phyloP scores from a whole-genome alignment of 2,113 vertebrate species.

The Syngnathus scovelli region DNA sequence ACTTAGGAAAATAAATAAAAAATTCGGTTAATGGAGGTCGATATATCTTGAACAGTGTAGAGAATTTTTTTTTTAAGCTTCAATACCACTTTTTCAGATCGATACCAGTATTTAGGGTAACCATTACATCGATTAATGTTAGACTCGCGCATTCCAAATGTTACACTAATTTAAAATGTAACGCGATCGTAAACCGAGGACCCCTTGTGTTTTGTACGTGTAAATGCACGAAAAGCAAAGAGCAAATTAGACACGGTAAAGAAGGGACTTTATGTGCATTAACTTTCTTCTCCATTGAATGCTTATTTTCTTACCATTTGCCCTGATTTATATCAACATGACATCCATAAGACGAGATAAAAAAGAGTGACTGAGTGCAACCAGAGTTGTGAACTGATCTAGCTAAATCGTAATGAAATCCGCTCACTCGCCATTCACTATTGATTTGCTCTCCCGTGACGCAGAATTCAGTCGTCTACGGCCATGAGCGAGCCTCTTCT shows the following conservation, averaged over 20 bases:
- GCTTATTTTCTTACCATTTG: constrained; percentile 1
- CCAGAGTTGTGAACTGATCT: constrained; percentile 14
- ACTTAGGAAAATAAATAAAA: background rate
- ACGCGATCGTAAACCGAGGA: no score
- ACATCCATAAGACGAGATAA: constrained; percentile 5
- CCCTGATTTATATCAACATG: background rate
- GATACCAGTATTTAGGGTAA: background rate
- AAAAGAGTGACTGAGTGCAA: background rate
- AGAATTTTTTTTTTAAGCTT: background rate
- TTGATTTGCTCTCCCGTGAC: constrained; percentile 49
- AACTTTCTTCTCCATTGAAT: background rate
- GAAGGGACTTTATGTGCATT: background rate
- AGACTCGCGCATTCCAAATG: background rate
- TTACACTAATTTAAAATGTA: background rate
- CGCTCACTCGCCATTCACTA: constrained; percentile 21
- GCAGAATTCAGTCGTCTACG: constrained; percentile 4
- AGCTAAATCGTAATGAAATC: constrained; percentile 36
- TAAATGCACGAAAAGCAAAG: background rate
- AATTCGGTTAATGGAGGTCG: background rate
- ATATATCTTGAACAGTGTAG: background rate
- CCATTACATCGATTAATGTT: background rate
- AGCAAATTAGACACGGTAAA: background rate
- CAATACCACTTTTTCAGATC: no score
- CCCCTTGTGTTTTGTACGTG: background rate
- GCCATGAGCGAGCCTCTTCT: constrained; percentile 21